A percentile compares a stretch with the other conserved stretches of the same genome.
phyloP scores from a whole-genome alignment of 1,140 invertebrate genomes.

The Diorhabda carinulata region DNA sequence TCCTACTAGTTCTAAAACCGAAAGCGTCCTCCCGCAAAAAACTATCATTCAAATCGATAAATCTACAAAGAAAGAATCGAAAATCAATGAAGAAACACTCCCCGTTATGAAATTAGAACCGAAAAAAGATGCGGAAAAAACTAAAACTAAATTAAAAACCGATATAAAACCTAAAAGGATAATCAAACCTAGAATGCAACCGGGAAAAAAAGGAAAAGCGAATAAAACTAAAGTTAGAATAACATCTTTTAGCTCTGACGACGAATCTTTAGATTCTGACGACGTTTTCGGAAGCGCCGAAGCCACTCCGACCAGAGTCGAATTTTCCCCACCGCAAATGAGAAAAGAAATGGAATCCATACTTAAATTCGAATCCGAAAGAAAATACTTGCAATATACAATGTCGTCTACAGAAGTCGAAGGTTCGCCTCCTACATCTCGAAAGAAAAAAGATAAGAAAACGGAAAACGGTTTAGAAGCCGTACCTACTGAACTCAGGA shows the following conservation, averaged over 20 bases:
- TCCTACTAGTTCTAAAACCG: conserved; percentile 63
- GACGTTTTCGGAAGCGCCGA: conserved; percentile 68
- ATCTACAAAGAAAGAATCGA: conserved; percentile 40
- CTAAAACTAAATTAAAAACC: conserved; percentile 51
- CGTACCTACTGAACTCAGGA: conserved; percentile 57
- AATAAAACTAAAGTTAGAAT: conserved; percentile 63
- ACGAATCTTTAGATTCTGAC: conserved; percentile 67
- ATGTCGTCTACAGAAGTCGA: conserved; percentile 71
- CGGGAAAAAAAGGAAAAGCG: conserved; percentile 53
- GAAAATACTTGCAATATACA: conserved; percentile 64
- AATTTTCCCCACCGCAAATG: conserved; percentile 66
- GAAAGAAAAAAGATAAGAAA: conserved; percentile 56
- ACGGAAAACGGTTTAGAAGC: conserved; percentile 58
- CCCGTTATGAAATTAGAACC: conserved; percentile 25
- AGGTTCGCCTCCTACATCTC: conserved; percentile 63
- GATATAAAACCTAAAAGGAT: conserved; percentile 53
- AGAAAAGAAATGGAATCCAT: conserved; percentile 68
- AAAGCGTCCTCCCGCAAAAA: conserved; percentile 59
- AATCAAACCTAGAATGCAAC: conserved; percentile 53
- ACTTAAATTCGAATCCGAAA: conserved; percentile 62
- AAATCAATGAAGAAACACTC: conserved; percentile 27
- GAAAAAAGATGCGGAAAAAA: conserved; percentile 32
- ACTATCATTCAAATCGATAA: conserved; percentile 47
- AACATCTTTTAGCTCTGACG: conserved; percentile 67
- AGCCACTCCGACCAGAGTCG: conserved; percentile 61